Percentiles rank a stretch among this genome's conserved stretches.
phyloP scores from a whole-genome alignment of 2,797 vertebrate genomes.

The Pseudotriccus pelzelni region DNA sequence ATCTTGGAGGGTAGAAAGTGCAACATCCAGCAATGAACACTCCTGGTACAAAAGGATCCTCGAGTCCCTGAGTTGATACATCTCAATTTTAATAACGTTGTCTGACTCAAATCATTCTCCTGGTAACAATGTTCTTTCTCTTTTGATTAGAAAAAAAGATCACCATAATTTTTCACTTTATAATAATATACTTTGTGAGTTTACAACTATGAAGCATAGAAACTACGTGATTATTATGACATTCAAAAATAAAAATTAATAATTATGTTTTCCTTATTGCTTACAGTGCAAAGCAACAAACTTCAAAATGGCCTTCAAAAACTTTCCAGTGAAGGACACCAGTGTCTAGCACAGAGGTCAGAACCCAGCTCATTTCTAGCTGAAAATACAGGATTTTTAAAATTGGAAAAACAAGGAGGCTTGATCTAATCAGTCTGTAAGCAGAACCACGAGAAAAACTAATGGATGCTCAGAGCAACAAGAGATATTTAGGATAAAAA shows the following conservation, averaged over 20 bases:
- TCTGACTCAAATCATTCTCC: neutral
- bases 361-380: neutral
- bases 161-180: neutral
- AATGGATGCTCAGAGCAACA: neutral
- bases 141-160: neutral
- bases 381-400: neutral
- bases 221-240: neutral
- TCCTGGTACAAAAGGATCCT: neutral
- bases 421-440: neutral
- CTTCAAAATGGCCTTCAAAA: neutral
- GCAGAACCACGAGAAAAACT: neutral
- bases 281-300: neutral
- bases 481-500: neutral
- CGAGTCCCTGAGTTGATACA: neutral
- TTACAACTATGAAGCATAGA: neutral
- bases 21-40: neutral
- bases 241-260: neutral
- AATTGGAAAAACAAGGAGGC: neutral
- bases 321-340: neutral
- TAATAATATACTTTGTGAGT: neutral
- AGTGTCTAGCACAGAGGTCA: neutral
- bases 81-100: neutral
- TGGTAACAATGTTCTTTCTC: constrained; percentile 33
- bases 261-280: neutral
- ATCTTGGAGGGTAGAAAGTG: neutral